Base-by-base conservation (phyloP, 2,888 invertebrate genomes). In the Philopedon plagiatum region DNA sequence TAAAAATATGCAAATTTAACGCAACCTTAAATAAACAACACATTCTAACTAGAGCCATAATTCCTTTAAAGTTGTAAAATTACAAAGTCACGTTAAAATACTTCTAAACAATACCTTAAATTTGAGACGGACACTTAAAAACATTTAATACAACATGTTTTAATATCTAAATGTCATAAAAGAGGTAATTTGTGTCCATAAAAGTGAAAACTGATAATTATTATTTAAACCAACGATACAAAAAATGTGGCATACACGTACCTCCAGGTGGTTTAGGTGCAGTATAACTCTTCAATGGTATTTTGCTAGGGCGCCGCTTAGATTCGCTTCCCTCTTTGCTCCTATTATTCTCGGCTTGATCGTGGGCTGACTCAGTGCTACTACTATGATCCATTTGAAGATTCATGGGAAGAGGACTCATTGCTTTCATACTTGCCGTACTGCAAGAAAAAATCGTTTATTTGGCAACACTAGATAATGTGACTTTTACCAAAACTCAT, bases 291-390 rank as follows among this genome's bases (percentile, higher is more conserved):
- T 88, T 86, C 82, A 92, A 86, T 67, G 93, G 93, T 78, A 93
- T 94, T 84, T 92, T 92, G 85, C 92, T 91, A 63, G 93, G 91
- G 76, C 89, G 86, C 74, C 87, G 83, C 54, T 87, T 85, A 0
- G 79, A 70, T 19, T 65, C 65, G 60, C 77, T 77, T 39, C 78
- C 78, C 70, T 74, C 75, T 74, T 66, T 77, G 73, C 76, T 75
- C 69, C 80, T 78, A 64, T 80, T 77, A 82, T 83, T 75, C 80
- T 85, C 81, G 84, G 88, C 84, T 81, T 89, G 86, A 82, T 90
- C 89, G 80, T 90, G 89, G 54, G 90, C 89, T 69, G 90, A 90
- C 82, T 91, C 91, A 2, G 91, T 91, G 78, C 89, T 89, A 80
- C 90, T 91, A 71, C 89, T 89, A 76, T 89, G 88, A 71, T 90